Percentiles rank a stretch among this genome's conserved stretches.
Evolutionary conservation across 53 echinoderm and acorn worm species (phyloP).

Genomic region (Zoroaster sp.): DNA sequence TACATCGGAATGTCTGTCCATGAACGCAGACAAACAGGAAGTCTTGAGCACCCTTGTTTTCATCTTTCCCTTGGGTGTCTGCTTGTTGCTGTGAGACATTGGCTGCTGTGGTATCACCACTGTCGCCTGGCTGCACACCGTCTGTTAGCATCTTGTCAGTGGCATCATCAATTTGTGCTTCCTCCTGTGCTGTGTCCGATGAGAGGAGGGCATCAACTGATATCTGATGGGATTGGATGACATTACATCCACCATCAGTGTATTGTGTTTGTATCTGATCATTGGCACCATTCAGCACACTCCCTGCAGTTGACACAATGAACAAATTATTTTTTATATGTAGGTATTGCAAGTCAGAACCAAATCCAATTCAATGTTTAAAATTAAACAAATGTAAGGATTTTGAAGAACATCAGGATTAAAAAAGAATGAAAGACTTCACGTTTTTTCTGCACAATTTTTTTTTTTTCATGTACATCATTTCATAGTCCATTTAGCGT

Average conservation of each 20-base stretch:
- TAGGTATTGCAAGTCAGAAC: no score
- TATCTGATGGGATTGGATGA: background rate
- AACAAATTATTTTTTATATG: no score
- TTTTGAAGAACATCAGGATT: no score
- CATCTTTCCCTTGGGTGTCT: background rate
- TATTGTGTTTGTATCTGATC: background rate
- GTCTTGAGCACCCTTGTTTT: background rate
- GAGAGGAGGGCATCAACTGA: background rate
- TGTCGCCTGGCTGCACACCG: background rate
- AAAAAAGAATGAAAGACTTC: no score
- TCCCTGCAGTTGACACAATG: background rate
- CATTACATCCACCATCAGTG: background rate
- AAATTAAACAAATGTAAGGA: no score
- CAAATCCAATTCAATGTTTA: no score
- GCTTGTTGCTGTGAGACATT: background rate
- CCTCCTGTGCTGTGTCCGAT: background rate
- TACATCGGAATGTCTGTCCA: constrained; percentile 42
- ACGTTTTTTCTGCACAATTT: no score
- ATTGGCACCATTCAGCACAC: background rate
- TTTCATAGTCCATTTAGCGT: no score
- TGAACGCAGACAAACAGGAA: constrained; percentile 49
- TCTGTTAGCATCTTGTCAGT: background rate
- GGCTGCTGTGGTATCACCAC: background rate
- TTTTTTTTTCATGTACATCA: no score
- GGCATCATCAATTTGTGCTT: background rate